Evolutionary conservation across 2,797 vertebrate genomes (phyloP).

Genomic region (Gambelia wislizenii): DNA sequence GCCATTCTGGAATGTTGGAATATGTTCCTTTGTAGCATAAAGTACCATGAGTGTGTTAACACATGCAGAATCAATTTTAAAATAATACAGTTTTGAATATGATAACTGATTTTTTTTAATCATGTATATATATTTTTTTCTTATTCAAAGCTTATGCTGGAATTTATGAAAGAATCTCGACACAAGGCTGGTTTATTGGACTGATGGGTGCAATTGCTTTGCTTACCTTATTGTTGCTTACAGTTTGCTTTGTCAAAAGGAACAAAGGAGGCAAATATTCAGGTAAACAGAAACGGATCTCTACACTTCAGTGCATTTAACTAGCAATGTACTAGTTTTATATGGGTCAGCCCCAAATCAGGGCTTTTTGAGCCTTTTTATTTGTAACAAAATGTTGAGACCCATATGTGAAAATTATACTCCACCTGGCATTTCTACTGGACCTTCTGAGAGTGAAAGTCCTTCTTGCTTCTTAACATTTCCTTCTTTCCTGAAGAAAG

Average conservation of each 20-base stretch:
- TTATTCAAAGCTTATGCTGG: conserved; percentile 86
- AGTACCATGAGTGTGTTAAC: background rate
- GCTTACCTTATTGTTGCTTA: conserved; percentile 91
- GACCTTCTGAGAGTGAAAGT: background rate
- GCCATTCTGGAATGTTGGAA: background rate
- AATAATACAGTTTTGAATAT: background rate
- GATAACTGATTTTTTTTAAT: background rate
- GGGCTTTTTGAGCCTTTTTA: background rate
- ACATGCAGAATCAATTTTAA: background rate
- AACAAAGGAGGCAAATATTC: conserved; percentile 99
- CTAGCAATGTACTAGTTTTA: background rate
- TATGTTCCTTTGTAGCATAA: background rate
- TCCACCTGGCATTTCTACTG: no score
- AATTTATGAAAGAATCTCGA: conserved; percentile 90
- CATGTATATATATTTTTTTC: conserved; percentile 27
- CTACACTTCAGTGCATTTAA: background rate
- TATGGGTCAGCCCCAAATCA: background rate
- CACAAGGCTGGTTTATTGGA: conserved; percentile 98
- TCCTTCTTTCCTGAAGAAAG: background rate
- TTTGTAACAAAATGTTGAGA: background rate
- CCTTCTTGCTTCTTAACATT: no score
- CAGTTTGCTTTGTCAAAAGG: conserved; percentile 95
- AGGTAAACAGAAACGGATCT: conserved; percentile 81
- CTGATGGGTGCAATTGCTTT: conserved; percentile 95
- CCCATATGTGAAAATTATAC: background rate